Conservation (phyloP, 2,113 vertebrate species). For the Austrofundulus limnaeus region DNA sequence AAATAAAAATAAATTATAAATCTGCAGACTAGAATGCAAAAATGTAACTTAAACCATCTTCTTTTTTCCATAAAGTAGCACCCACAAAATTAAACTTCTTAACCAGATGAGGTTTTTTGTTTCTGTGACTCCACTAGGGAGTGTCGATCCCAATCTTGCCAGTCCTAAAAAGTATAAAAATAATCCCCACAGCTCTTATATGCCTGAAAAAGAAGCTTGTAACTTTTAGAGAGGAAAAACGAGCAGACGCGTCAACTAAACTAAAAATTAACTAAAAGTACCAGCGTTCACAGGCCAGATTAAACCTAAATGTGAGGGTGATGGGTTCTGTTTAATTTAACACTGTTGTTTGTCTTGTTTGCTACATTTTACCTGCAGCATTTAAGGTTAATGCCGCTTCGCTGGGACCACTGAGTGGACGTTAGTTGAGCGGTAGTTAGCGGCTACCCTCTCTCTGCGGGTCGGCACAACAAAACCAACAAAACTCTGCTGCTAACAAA, state of each 20-base stretch:
- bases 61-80: too few species aligned
- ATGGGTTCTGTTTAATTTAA: background rate
- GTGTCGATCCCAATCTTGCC: slow-evolving; percentile 7
- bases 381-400: slow-evolving; percentile 6
- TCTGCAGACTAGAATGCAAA: background rate
- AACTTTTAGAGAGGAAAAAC: slow-evolving; percentile 8
- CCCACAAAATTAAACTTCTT: slow-evolving; percentile 3
- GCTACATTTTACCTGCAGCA: background rate
- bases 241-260: background rate
- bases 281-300: slow-evolving; percentile 14
- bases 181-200: background rate
- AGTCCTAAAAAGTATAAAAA: slow-evolving; percentile 8
- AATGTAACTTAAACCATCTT: background rate
- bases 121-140: background rate
- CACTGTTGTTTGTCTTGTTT: background rate
- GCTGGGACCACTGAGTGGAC: too few species aligned
- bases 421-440: slow-evolving; percentile 3
- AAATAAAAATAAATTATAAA: too few species aligned
- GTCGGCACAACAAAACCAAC: background rate
- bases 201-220: slow-evolving; percentile 6
- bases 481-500: background rate
- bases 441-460: background rate
- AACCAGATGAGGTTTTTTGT: slow-evolving; percentile 6
- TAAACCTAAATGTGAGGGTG: too few species aligned
- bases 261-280: background rate